A percentile compares a stretch with the other conserved stretches of the same genome.
phyloP scores from a whole-genome alignment of 2,797 vertebrate species.

The Scyliorhinus canicula region DNA sequence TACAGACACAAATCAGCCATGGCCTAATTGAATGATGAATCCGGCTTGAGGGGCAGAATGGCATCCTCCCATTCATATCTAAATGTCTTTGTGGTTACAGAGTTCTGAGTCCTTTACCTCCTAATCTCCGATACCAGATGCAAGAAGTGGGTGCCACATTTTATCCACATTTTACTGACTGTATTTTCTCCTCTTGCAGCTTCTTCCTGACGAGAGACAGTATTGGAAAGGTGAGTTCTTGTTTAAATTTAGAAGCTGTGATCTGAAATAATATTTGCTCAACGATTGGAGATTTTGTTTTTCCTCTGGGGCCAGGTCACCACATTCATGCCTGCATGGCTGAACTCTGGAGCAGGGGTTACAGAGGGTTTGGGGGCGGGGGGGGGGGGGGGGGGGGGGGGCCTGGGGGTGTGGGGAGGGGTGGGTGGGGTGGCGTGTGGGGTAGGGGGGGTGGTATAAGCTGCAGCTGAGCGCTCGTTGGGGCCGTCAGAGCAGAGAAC shows the following conservation, averaged over 20 bases:
- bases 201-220: constrained; percentile 82
- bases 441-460: too few relatives aligned
- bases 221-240: constrained; percentile 79
- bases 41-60: too few relatives aligned
- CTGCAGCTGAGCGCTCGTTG: background rate
- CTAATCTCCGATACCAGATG: constrained; percentile 14
- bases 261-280: background rate
- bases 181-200: constrained; percentile 57
- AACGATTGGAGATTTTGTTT: background rate
- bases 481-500: background rate
- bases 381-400: background rate
- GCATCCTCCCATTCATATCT: background rate
- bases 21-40: background rate
- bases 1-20: background rate
- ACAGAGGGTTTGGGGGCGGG: background rate
- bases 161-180: background rate
- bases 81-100: background rate
- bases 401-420: too few relatives aligned
- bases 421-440: too few relatives aligned
- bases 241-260: background rate
- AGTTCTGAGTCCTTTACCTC: background rate
- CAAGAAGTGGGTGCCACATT: background rate
- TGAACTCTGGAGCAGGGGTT: background rate
- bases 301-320: too few relatives aligned
- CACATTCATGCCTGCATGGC: background rate